Evolutionary conservation across 92 coral and sea anemone genomes (phyloP), one percentile per base, ranked within the genome.

Genomic region (Hydrozoanthus gracilis): DNA sequence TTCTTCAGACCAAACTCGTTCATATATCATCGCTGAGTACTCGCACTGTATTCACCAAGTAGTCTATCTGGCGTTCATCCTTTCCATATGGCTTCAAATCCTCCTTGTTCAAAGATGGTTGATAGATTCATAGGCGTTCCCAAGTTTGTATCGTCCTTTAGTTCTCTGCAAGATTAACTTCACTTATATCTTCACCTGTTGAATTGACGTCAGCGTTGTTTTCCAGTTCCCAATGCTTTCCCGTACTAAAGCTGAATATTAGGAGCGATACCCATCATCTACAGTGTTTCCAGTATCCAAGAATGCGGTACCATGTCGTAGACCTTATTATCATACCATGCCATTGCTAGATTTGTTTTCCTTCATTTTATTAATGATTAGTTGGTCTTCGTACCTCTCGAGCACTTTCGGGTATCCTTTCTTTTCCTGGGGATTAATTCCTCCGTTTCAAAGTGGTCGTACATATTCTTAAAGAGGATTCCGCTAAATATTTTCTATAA

Each of bases 331-430:
- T 88, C 88, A 3, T 84, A 83, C 91, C 91, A 91, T 8, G 65
- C 87, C 86, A 88, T 79, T 9, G 90, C 88, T 35, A 88, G 62
- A 51, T 82, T 82, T 13, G 87, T 88, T 17, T 39, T 51, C 49
- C 90, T 50, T 67, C 78, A 75, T 82, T 86, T 88, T 88, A 52
- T 88, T 92, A 5, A 88, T 75, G 39, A 86, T 49, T 27, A 88
- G 64, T 70, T 90, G 88, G 27, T 90, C 87, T 74, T 87, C 86
- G 92, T 90, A 10, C 84, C 92, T 56, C 87, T 47, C 8, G 82
- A 68, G 17, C 83, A 39, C 44, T n/a, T 17, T n/a, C 71, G 66
- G 66, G 20, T 61, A 71, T 18, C 88, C 88, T 73, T 89, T 89
- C 79, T 89, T 87, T 44, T 90, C 92, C 5, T 68, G 67, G 4